Conservation (phyloP, 2,888 invertebrate species). For the Dorcus hopei region DNA sequence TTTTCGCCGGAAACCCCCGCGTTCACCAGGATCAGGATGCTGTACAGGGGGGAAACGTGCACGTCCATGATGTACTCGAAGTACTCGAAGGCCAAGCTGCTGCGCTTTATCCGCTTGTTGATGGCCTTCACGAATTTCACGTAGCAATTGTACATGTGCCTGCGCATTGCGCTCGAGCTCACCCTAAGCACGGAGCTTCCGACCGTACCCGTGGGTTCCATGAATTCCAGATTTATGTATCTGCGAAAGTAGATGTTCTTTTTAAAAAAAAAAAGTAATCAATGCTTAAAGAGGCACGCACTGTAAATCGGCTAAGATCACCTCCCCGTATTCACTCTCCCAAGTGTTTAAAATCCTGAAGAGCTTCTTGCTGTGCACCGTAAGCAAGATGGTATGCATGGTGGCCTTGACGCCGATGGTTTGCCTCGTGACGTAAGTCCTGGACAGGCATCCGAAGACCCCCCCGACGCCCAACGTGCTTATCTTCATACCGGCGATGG, state of each 20-base stretch:
- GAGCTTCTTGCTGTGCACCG: constrained; percentile 18
- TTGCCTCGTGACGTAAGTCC: constrained; percentile 7
- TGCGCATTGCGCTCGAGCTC: neutral
- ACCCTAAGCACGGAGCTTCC: neutral
- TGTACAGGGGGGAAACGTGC: constrained; percentile 8
- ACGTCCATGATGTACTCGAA: constrained; percentile 13
- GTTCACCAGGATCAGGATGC: constrained; percentile 3
- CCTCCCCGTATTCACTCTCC: constrained; percentile 5
- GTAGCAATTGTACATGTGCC: neutral
- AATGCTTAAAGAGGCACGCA: neutral
- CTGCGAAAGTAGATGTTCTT: neutral
- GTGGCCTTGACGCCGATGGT: constrained; percentile 17
- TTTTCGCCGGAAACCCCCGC: neutral
- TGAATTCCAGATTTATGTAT: constrained; percentile 7
- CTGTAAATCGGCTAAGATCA: neutral
- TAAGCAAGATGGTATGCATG: constrained; percentile 18
- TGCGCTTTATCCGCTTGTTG: constrained; percentile 5
- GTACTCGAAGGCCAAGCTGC: constrained; percentile 1
- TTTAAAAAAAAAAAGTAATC: too few relatives aligned
- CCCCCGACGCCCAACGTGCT: constrained; percentile 11
- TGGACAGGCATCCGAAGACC: constrained; percentile 14
- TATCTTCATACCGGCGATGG: constrained; percentile 7
- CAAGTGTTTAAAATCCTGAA: constrained; percentile 41
- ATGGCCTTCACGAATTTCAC: constrained; percentile 1
- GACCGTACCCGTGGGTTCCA: constrained; percentile 5